Evolutionary conservation across 2,113 vertebrate species (phyloP).

Genomic region (Solea senegalensis): DNA sequence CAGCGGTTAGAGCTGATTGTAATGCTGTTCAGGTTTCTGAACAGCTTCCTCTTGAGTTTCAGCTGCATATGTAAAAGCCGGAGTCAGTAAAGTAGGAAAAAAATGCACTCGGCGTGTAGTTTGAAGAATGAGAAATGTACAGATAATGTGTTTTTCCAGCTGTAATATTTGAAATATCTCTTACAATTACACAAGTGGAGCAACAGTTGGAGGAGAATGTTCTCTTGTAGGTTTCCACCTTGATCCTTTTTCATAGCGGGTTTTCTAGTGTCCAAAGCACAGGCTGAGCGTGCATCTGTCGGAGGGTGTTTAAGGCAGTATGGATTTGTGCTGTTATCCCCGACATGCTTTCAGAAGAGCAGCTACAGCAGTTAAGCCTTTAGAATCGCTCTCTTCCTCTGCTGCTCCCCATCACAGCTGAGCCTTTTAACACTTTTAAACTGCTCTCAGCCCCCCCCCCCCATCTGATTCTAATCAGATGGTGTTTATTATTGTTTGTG

Average conservation of each 20-base stretch:
- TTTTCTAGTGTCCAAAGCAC: slow-evolving; percentile 13
- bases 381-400: slow-evolving; percentile 37
- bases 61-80: slow-evolving; percentile 24
- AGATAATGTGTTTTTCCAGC: neutral
- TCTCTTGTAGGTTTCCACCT: neutral
- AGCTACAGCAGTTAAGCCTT: slow-evolving; percentile 47
- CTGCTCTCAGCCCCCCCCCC: neutral
- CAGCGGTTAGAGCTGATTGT: slow-evolving; percentile 41
- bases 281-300: slow-evolving; percentile 13
- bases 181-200: neutral
- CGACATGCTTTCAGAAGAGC: slow-evolving; percentile 43
- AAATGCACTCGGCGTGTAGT: no score
- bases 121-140: neutral
- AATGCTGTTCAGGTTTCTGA: slow-evolving; percentile 40
- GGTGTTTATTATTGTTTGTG: slow-evolving; percentile 17
- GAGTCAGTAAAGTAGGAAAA: neutral
- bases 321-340: slow-evolving; percentile 57
- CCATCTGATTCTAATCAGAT: slow-evolving; percentile 34
- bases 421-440: slow-evolving; percentile 25
- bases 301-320: slow-evolving; percentile 39
- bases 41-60: slow-evolving; percentile 51
- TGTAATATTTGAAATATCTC: neutral
- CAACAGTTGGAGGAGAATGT: neutral
- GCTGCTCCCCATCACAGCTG: slow-evolving; percentile 5
- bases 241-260: neutral